phyloP scores from a whole-genome alignment of 2,888 invertebrate genomes.

The Keiferia lycopersicella region DNA sequence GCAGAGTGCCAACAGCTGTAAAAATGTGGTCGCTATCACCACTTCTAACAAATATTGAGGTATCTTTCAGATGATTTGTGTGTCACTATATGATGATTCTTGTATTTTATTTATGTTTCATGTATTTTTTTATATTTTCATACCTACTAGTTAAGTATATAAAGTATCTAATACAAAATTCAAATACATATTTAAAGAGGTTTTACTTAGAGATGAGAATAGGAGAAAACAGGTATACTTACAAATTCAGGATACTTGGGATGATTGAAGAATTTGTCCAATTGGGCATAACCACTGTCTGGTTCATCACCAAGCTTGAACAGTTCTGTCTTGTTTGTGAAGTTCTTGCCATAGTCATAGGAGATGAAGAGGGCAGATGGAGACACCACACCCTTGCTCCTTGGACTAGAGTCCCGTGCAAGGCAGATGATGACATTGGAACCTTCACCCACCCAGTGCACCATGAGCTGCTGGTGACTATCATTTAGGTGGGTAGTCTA shows the following conservation, averaged over 20 bases:
- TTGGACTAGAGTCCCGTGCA: conserved; percentile 86
- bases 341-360: conserved; percentile 92
- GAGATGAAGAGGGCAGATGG: conserved; percentile 92
- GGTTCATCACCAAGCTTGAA: conserved; percentile 81
- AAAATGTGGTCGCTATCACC: too few species aligned
- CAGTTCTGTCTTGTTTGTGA: conserved; percentile 86
- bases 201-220: neutral
- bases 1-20: too few species aligned
- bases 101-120: too few species aligned
- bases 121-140: too few species aligned
- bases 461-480: conserved; percentile 93
- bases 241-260: conserved; percentile 90
- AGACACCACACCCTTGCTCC: conserved; percentile 79
- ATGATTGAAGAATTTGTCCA: conserved; percentile 93
- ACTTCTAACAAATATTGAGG: too few species aligned
- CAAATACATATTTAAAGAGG: neutral
- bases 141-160: too few species aligned
- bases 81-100: too few species aligned
- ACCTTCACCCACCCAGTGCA: conserved; percentile 95
- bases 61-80: too few species aligned
- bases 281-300: conserved; percentile 82
- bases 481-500: conserved; percentile 91
- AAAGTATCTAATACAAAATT: too few species aligned
- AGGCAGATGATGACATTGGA: conserved; percentile 93
- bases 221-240: conserved; percentile 64